Conservation (phyloP, 2,797 vertebrate species). For the Strix occidentalis region DNA sequence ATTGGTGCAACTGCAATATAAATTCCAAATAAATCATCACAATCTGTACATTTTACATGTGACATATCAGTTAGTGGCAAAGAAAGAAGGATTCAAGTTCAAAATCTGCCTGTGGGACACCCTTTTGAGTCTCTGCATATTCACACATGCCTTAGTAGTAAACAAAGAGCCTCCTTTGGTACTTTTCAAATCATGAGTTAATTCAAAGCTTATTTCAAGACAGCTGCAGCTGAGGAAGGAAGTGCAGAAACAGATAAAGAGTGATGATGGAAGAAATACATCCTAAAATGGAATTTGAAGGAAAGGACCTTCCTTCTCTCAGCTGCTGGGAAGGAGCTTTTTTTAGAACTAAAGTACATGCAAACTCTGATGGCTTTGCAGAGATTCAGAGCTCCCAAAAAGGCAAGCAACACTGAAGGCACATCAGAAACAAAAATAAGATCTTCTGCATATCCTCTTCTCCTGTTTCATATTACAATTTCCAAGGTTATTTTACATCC, state of each 20-base stretch:
- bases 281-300: background rate
- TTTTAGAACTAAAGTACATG: background rate
- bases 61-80: background rate
- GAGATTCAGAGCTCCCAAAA: background rate
- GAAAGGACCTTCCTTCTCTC: background rate
- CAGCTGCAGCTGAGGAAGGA: background rate
- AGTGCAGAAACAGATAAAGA: background rate
- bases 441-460: background rate
- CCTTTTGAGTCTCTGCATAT: background rate
- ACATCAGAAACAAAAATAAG: background rate
- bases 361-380: background rate
- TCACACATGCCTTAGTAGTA: background rate
- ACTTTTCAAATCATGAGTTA: background rate
- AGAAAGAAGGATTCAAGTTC: background rate
- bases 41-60: background rate
- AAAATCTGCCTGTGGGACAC: background rate
- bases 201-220: constrained; percentile 3
- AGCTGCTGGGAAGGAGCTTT: background rate
- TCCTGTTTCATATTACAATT: background rate
- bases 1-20: background rate
- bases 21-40: background rate
- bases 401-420: background rate
- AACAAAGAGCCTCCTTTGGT: background rate
- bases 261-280: background rate
- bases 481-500: background rate